Percentiles rank a stretch among this genome's conserved stretches.
These are phyloP conservation scores for Pterobdella sp. DNA, from an alignment of 2,888 invertebrate genomes.

Conservation along the genomic window DNA sequence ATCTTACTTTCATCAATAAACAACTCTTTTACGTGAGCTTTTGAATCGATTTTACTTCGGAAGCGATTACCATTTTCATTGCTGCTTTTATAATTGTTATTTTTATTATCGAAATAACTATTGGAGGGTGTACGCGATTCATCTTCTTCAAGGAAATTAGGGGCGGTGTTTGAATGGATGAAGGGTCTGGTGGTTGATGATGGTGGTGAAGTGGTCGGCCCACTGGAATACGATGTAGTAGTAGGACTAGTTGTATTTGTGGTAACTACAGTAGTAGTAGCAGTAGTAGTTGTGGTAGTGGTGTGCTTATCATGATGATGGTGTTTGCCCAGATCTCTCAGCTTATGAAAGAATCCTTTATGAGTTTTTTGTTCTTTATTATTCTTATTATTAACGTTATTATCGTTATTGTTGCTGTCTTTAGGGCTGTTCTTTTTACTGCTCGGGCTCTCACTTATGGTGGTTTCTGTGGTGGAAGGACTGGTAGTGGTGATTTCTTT, in stretches of 20 bases:
- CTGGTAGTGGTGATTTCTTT: not conserved
- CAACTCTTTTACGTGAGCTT: not conserved
- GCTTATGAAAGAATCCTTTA: conserved; percentile 3
- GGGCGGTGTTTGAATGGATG: not conserved
- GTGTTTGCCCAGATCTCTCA: not conserved
- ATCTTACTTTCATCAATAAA: not conserved
- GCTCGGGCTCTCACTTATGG: not conserved
- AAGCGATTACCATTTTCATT: not conserved
- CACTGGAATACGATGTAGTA: too few species aligned
- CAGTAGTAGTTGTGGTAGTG: not conserved
- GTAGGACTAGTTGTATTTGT: too few species aligned
- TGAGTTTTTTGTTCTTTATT: not conserved
- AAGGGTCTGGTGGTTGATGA: not conserved
- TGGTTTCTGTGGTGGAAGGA: not conserved
- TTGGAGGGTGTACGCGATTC: not conserved
- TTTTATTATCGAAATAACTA: not conserved
- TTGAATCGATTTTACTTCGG: not conserved
- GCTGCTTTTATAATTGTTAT: not conserved
- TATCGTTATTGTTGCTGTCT: not conserved
- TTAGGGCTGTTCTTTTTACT: not conserved
- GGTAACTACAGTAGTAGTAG: not conserved
- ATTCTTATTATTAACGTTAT: not conserved
- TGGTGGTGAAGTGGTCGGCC: not conserved
- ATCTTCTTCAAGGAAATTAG: not conserved
- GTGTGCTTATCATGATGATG: not conserved